Evolutionary conservation across 2,888 invertebrate species (phyloP).

Genomic region (Coleophora deauratella): DNA sequence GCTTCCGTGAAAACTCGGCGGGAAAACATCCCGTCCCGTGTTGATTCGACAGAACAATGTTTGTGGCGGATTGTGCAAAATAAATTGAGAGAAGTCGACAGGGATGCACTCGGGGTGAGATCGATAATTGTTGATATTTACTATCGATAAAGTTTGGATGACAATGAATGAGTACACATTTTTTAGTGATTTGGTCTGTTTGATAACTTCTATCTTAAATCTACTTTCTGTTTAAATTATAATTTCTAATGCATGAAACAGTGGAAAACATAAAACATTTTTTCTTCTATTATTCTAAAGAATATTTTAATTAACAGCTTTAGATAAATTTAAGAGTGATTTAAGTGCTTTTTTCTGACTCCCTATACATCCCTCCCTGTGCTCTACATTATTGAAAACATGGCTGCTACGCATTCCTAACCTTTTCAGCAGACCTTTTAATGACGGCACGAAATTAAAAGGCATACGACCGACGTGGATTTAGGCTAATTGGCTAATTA

Average conservation of each 20-base stretch:
- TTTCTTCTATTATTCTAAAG: too few relatives aligned
- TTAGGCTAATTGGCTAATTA: constrained; percentile 68
- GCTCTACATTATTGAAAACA: constrained; percentile 21
- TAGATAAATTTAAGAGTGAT: too few relatives aligned
- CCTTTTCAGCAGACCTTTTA: constrained; percentile 42
- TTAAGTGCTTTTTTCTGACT: too few relatives aligned
- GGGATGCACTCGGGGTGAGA: neutral
- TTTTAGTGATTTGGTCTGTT: too few relatives aligned
- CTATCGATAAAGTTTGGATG: too few relatives aligned
- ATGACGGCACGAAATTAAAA: constrained; percentile 54
- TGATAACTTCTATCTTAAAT: too few relatives aligned
- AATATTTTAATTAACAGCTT: too few relatives aligned
- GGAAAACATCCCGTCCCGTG: constrained; percentile 25
- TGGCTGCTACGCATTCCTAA: constrained; percentile 29
- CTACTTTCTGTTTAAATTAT: too few relatives aligned
- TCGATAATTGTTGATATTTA: neutral
- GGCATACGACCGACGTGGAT: constrained; percentile 47
- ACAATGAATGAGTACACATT: too few relatives aligned
- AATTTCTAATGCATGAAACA: too few relatives aligned
- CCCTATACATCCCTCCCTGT: neutral
- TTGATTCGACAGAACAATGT: constrained; percentile 35
- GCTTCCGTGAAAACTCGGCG: constrained; percentile 23
- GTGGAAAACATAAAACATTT: too few relatives aligned
- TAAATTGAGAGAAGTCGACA: constrained; percentile 27
- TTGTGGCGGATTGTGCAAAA: constrained; percentile 31